Evolutionary conservation across 2,888 invertebrate genomes (phyloP).

Genomic region (Meghimatium bilineatum): DNA sequence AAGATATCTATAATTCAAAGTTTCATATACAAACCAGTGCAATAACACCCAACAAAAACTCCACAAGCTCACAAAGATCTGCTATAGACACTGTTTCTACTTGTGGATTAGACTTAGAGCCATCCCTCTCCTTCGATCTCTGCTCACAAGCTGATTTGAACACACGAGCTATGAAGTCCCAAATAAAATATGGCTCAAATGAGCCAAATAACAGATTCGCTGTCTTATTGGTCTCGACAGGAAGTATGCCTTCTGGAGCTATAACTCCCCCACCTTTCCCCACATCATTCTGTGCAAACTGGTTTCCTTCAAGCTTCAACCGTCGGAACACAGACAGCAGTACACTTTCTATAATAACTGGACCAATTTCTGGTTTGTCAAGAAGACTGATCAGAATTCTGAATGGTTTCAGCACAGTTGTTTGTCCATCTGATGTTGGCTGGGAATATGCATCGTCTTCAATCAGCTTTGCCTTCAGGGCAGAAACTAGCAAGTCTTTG

Average conservation of each 20-base stretch:
- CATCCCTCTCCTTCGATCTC: slow-evolving; percentile 27
- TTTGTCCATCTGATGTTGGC: slow-evolving; percentile 50
- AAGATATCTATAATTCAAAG: background rate
- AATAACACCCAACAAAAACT: slow-evolving; percentile 84
- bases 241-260: slow-evolving; percentile 23
- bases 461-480: slow-evolving; percentile 66
- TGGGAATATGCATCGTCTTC: slow-evolving; percentile 46
- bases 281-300: slow-evolving; percentile 19
- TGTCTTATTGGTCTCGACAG: slow-evolving; percentile 85
- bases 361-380: slow-evolving; percentile 90
- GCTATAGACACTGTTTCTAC: slow-evolving; percentile 67
- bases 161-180: slow-evolving; percentile 84
- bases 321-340: slow-evolving; percentile 83
- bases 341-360: slow-evolving; percentile 74
- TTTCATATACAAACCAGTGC: slow-evolving; percentile 79
- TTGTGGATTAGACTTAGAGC: background rate
- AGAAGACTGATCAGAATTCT: slow-evolving; percentile 88
- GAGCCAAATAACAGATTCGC: slow-evolving; percentile 90
- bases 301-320: slow-evolving; percentile 63
- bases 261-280: background rate
- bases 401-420: slow-evolving; percentile 76
- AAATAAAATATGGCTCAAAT: slow-evolving; percentile 89
- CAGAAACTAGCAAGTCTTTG: slow-evolving; percentile 80
- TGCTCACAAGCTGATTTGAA: slow-evolving; percentile 72
- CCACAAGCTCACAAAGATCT: slow-evolving; percentile 85